phyloP scores from a whole-genome alignment of 2,888 invertebrate species.

The Peribatodes rhomboidaria region DNA sequence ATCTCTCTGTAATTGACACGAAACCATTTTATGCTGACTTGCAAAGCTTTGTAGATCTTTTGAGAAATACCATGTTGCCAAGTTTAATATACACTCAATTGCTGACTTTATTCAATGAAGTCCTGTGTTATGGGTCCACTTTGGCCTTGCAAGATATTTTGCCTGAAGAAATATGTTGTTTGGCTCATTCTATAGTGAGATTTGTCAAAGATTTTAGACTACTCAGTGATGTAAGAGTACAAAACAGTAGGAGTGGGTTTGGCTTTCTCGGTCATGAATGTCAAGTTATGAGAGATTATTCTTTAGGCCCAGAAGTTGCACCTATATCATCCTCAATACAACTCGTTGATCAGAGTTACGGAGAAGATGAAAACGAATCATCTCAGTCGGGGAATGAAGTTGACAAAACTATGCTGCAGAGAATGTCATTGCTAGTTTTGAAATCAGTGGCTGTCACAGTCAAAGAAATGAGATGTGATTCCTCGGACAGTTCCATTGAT shows the following conservation, averaged over 20 bases:
- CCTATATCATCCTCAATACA: slow-evolving; percentile 75
- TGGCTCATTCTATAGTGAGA: slow-evolving; percentile 94
- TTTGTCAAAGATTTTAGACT: slow-evolving; percentile 95
- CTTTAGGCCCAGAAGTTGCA: slow-evolving; percentile 70
- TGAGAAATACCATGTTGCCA: slow-evolving; percentile 90
- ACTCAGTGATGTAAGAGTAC: slow-evolving; percentile 85
- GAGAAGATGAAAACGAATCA: slow-evolving; percentile 74
- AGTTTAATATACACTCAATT: slow-evolving; percentile 94
- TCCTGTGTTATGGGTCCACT: slow-evolving; percentile 96
- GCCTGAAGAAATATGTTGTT: slow-evolving; percentile 94
- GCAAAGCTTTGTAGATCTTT: slow-evolving; percentile 91
- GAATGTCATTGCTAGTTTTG: slow-evolving; percentile 94
- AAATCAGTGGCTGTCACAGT: slow-evolving; percentile 96
- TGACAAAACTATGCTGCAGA: slow-evolving; percentile 93
- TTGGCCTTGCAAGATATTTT: slow-evolving; percentile 94
- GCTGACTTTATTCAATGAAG: slow-evolving; percentile 95
- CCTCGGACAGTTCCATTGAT: slow-evolving; percentile 94
- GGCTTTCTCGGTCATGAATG: slow-evolving; percentile 81
- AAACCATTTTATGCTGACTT: slow-evolving; percentile 95
- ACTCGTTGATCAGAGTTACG: slow-evolving; percentile 80
- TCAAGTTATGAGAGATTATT: slow-evolving; percentile 70
- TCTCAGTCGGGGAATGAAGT: slow-evolving; percentile 82
- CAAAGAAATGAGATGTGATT: slow-evolving; percentile 95
- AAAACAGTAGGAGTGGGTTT: slow-evolving; percentile 77
- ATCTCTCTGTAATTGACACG: slow-evolving; percentile 95